Evolutionary conservation across 2,888 invertebrate genomes (phyloP).

Genomic region (Creontiades dilutus): DNA sequence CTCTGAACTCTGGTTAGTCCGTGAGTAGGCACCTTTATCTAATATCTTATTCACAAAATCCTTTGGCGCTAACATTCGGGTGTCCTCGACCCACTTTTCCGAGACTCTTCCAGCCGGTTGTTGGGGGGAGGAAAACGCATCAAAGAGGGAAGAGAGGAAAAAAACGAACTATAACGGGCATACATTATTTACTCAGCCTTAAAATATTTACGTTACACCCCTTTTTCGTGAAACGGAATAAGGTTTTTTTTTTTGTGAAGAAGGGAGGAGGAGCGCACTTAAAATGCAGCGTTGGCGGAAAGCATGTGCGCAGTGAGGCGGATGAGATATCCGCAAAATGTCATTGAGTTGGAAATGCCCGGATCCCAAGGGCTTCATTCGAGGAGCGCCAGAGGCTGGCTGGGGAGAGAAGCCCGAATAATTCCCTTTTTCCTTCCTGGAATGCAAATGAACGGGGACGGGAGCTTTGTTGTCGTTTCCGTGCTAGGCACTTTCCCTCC

Average conservation of each 20-base stretch:
- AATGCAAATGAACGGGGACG: constrained; percentile 64
- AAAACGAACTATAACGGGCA: background rate
- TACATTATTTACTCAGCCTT: constrained; percentile 6
- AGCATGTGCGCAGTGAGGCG: constrained; percentile 69
- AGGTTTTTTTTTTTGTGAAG: constrained; percentile 21
- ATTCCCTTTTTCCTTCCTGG: constrained; percentile 71
- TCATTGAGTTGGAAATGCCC: constrained; percentile 69
- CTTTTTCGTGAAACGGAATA: constrained; percentile 30
- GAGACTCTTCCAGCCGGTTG: no score
- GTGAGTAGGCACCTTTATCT: no score
- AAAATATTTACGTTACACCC: constrained; percentile 45
- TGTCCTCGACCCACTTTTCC: no score
- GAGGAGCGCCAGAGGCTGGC: background rate
- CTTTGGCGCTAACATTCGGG: no score
- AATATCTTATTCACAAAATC: no score
- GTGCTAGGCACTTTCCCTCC: constrained; percentile 43
- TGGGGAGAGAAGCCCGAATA: constrained; percentile 53
- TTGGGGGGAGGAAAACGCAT: no score
- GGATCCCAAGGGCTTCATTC: constrained; percentile 56
- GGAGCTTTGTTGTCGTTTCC: constrained; percentile 50
- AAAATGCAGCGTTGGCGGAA: constrained; percentile 68
- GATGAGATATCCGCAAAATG: constrained; percentile 70
- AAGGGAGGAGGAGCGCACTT: constrained; percentile 48
- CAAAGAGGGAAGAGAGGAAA: no score
- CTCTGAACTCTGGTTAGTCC: no score